Conservation (phyloP, 2,888 invertebrate genomes). For the Sipha maydis region DNA sequence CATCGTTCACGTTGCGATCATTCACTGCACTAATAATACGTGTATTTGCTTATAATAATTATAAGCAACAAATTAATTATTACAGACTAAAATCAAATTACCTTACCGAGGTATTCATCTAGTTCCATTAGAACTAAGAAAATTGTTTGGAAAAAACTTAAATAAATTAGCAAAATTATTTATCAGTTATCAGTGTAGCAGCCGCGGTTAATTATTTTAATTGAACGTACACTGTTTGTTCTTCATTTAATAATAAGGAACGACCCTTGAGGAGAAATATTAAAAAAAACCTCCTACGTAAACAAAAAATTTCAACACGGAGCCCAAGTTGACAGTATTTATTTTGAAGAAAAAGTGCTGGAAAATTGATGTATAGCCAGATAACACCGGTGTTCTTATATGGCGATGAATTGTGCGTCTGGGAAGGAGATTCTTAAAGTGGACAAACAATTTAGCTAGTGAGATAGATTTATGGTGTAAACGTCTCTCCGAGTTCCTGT, state of each 20-base stretch:
- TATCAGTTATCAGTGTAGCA: no score
- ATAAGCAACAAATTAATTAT: no score
- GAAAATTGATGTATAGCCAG: slow-evolving; percentile 40
- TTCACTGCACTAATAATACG: no score
- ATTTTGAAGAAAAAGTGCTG: neutral
- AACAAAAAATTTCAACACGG: slow-evolving; percentile 1
- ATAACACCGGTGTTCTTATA: neutral
- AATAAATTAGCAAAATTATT: neutral
- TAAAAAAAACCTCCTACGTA: neutral
- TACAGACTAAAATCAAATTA: no score
- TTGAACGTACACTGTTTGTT: neutral
- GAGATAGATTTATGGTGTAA: slow-evolving; percentile 55
- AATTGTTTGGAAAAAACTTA: neutral
- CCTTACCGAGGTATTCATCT: neutral
- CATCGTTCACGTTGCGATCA: no score
- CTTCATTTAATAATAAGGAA: neutral
- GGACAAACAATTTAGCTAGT: slow-evolving; percentile 56
- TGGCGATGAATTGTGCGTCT: slow-evolving; percentile 24
- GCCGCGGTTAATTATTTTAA: no score
- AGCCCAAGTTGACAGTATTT: neutral
- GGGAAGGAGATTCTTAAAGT: slow-evolving; percentile 40
- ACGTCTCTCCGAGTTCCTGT: slow-evolving; percentile 36
- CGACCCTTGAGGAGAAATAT: neutral
- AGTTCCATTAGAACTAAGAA: neutral
- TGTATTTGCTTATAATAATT: no score